phyloP scores from a whole-genome alignment of 2,113 vertebrate genomes.

The Albula glossodonta region DNA sequence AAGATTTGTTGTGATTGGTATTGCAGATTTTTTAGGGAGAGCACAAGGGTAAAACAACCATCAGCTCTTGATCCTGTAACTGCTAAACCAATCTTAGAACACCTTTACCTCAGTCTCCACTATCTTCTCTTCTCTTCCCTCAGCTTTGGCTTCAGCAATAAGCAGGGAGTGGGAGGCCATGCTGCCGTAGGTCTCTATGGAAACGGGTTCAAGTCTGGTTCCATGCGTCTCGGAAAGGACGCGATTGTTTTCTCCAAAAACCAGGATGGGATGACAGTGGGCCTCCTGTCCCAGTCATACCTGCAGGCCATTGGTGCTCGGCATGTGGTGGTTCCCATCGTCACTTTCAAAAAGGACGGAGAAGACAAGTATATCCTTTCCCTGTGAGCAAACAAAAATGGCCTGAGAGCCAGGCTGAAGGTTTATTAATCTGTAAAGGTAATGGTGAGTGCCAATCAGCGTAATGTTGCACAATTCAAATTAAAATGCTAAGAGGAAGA shows the following conservation, averaged over 20 bases:
- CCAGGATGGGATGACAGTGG: conserved; percentile 72
- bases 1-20: no score
- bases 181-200: conserved; percentile 76
- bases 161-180: conserved; percentile 66
- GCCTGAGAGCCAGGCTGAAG: background rate
- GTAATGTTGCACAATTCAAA: background rate
- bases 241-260: conserved; percentile 82
- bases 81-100: no score
- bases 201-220: conserved; percentile 82
- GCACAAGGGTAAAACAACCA: no score
- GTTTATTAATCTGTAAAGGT: background rate
- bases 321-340: conserved; percentile 78
- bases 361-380: conserved; percentile 64
- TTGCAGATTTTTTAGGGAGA: no score
- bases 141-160: conserved; percentile 82
- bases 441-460: background rate
- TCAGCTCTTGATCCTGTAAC: no score
- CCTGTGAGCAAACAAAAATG: background rate
- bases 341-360: conserved; percentile 70
- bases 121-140: background rate
- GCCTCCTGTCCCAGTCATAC: conserved; percentile 79
- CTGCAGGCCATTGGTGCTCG: conserved; percentile 73
- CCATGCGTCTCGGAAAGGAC: conserved; percentile 78
- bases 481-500: background rate
- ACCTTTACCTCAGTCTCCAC: no score